A percentile compares a stretch with the other conserved stretches of the same genome.
Evolutionary conservation across 2,888 invertebrate genomes (phyloP).

Genomic region (Ecliptopera silaceata): DNA sequence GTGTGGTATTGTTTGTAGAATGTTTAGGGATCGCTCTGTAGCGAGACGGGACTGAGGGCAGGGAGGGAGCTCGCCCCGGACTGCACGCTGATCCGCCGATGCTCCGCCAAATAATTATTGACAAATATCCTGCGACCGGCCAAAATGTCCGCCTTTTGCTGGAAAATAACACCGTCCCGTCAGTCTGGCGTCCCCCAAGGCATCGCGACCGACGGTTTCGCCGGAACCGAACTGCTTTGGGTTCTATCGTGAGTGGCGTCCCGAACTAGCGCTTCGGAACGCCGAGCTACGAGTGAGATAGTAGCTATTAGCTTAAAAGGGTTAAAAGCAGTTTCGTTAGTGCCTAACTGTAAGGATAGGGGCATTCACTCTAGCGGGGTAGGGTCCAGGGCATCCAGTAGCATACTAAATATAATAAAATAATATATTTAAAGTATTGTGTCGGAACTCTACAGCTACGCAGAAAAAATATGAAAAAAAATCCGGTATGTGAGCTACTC

Average conservation of each 20-base stretch:
- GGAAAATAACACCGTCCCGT: constrained; percentile 77
- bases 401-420: constrained; percentile 68
- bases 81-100: constrained; percentile 83
- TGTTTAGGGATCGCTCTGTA: constrained; percentile 79
- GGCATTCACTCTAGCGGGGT: constrained; percentile 80
- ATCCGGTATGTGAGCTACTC: constrained; percentile 81
- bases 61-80: constrained; percentile 79
- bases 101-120: constrained; percentile 84
- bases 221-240: constrained; percentile 67
- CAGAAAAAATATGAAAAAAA: constrained; percentile 47
- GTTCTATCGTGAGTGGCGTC: constrained; percentile 16
- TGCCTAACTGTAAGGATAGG: constrained; percentile 69
- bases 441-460: constrained; percentile 71
- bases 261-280: constrained; percentile 14
- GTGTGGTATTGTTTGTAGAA: constrained; percentile 30
- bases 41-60: constrained; percentile 79
- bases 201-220: neutral
- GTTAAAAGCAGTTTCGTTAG: constrained; percentile 72
- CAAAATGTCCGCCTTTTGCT: constrained; percentile 84
- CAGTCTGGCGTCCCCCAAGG: constrained; percentile 54
- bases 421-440: constrained; percentile 59
- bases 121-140: constrained; percentile 83
- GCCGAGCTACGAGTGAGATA: constrained; percentile 39
- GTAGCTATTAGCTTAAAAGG: constrained; percentile 32
- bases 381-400: constrained; percentile 79